Evolutionary conservation across 2,888 invertebrate species (phyloP), one percentile per base, ranked within the genome.

Genomic region (Oscheius sp.): DNA sequence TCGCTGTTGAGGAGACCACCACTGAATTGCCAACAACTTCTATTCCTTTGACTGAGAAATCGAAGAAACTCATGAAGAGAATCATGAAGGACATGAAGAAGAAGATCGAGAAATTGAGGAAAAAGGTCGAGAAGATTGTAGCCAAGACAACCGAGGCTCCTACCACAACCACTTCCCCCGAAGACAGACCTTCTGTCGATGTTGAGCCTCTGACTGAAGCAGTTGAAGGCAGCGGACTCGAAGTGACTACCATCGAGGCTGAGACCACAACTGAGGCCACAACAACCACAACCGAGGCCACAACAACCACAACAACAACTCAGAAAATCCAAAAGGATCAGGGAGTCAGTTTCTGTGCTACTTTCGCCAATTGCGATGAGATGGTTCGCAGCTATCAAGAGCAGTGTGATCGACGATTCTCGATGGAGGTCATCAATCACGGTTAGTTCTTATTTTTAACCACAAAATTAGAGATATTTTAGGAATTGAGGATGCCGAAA

Each of bases 401-500:
- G 27, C 75, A 75, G 45, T 78, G 78, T 42, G 75, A 78, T 20
- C 48, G 71, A 42, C 68, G 71, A 45, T 78, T 73, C 64, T 74
- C 74, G 8, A 66, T 66, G 1, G 75, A 75, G 25, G 70, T 75
- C 15, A 57, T 74, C 52, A 78, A 72, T 39, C 78, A 78, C 45
- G 78, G 66, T 66, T 42, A 46, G n/a, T 12, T 42, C 15, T 23
- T 53, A 48, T 20, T 12, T 20, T 6, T 25, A 3, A 2, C 25
- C 5, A 33, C 25, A 52, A 6, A 27, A 12, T 5, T 48, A 3
- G 25, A 12, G 23, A 8, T 4, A 15, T n/a, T 70, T 50, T 15
- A 70, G 70, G 78, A 70, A 78, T 78, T 37, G 78, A 78, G 34
- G 78, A 78, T 29, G 55, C 69, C 15, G 75, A 78, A 63, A 75